phyloP scores from a whole-genome alignment of 2,113 vertebrate species.

The Brachyistius frenatus region DNA sequence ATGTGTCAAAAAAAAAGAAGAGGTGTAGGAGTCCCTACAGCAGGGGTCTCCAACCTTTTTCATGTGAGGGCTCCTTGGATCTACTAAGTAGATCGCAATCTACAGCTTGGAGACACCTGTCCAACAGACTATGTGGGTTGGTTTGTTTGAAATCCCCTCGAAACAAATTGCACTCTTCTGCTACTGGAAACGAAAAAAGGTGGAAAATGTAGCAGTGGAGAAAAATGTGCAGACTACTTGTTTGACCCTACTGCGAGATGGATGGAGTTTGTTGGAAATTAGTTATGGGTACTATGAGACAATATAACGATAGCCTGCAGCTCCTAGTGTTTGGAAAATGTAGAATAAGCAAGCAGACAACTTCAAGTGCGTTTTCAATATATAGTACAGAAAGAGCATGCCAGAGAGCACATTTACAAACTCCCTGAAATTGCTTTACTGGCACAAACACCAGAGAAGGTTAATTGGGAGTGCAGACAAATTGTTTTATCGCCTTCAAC shows the following conservation, averaged over 20 bases:
- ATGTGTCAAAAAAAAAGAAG: too few species aligned
- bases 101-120: too few species aligned
- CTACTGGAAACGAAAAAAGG: background rate
- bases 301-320: constrained; percentile 14
- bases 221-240: too few species aligned
- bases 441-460: constrained; percentile 22
- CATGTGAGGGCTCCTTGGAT: too few species aligned
- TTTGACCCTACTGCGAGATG: too few species aligned
- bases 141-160: too few species aligned
- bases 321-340: constrained; percentile 7
- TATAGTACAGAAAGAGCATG: background rate
- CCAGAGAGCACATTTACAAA: constrained; percentile 45
- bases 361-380: constrained; percentile 9
- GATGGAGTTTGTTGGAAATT: constrained; percentile 32
- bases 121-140: too few species aligned
- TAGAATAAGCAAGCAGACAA: constrained; percentile 15
- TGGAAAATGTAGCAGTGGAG: too few species aligned
- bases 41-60: too few species aligned
- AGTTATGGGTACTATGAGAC: constrained; percentile 23
- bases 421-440: constrained; percentile 51
- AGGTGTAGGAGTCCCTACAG: too few species aligned
- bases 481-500: constrained; percentile 49
- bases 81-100: too few species aligned
- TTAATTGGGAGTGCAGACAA: constrained; percentile 49
- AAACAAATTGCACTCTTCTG: too few species aligned